Base-by-base conservation (phyloP, 2,113 vertebrate species). In the Heteronetta atricapilla region DNA sequence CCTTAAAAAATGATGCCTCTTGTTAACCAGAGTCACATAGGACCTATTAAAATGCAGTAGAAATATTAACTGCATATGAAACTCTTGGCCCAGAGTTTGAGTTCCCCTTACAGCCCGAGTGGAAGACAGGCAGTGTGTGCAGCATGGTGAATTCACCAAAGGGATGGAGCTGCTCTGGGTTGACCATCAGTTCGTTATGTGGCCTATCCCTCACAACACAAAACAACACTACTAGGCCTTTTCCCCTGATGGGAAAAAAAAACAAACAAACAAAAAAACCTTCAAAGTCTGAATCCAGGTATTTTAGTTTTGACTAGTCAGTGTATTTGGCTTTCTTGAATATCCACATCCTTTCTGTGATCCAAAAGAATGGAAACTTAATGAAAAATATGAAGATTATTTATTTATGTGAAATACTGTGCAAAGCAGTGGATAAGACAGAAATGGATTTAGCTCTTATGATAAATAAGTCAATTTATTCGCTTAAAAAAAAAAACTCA, bases 41-140 rank as follows among this genome's bases (percentile, higher is more conserved):
- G 5, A 15, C 14, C 44, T 21, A 44, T 91, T 87, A 82, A 91
- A 87, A 82, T 80, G 48, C 53, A 64, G 23, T 52, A 69, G 33
- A 76, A 87, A 21, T 42, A 14, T 34, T 82, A 69, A 89, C 11
- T 40, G 40, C 19, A 34, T 84, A 48, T 69, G 53, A 60, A 92
- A 44, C 53, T 16, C 50, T 62, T 76, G 44, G 22, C 60, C 20
- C 29, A 58, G 8, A 85, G 60, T 53, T 87, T 3, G 2, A 12
- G 13, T 40, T 90, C 56, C 15, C 20, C 6, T 1, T 1, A 3
- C 10, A 0, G 0, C 52, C 22, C n/a, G 42, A 40, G 31, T 3
- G 5, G 12, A 28, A 87, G 52, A 13, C 42, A 53, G n/a, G 26
- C 55, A 77, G 82, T 58, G 14, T 18, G 2, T 53, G 29, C 25